A percentile compares a stretch with the other conserved stretches of the same genome.
These are phyloP conservation scores for Metellina segmentata DNA, from an alignment of 2,888 invertebrate genomes.

Conservation along the genomic window DNA sequence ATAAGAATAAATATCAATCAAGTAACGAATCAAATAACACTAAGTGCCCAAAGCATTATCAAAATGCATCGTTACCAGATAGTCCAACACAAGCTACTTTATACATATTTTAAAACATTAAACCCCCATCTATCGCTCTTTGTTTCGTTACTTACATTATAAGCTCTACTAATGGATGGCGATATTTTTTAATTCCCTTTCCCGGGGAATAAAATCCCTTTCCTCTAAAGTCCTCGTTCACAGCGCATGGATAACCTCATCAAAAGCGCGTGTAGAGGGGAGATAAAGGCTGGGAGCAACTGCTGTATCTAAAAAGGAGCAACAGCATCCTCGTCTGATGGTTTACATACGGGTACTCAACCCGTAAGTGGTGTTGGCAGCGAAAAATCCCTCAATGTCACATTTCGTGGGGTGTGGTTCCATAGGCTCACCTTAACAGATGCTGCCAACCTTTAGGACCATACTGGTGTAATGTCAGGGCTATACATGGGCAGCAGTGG, in stretches of 20 bases:
- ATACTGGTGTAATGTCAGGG: conserved; percentile 22
- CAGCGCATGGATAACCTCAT: conserved; percentile 20
- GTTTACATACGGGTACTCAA: conserved; percentile 63
- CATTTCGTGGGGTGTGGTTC: conserved; percentile 44
- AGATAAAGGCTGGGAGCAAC: conserved; percentile 43
- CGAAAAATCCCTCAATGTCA: conserved; percentile 69
- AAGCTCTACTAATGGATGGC: not conserved
- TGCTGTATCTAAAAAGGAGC: not conserved
- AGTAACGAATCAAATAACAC: no score
- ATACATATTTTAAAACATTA: conserved; percentile 10
- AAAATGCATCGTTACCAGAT: no score
- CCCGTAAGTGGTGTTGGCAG: conserved; percentile 73
- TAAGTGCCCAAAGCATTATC: no score
- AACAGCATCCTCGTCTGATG: conserved; percentile 37
- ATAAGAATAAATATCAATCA: no score
- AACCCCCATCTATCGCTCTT: not conserved
- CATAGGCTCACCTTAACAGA: conserved; percentile 43
- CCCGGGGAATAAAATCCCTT: not conserved
- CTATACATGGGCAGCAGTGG: not conserved
- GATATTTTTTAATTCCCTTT: conserved; percentile 25
- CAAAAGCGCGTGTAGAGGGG: conserved; percentile 36
- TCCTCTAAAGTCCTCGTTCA: conserved; percentile 3
- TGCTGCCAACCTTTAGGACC: not conserved
- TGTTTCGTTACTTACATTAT: not conserved
- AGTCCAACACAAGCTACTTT: no score